A percentile compares a stretch with the other conserved stretches of the same genome.
These are phyloP conservation scores for Pseudomyrmex dendroicus DNA, from an alignment of 1,140 invertebrate species.

Conservation along the genomic window DNA sequence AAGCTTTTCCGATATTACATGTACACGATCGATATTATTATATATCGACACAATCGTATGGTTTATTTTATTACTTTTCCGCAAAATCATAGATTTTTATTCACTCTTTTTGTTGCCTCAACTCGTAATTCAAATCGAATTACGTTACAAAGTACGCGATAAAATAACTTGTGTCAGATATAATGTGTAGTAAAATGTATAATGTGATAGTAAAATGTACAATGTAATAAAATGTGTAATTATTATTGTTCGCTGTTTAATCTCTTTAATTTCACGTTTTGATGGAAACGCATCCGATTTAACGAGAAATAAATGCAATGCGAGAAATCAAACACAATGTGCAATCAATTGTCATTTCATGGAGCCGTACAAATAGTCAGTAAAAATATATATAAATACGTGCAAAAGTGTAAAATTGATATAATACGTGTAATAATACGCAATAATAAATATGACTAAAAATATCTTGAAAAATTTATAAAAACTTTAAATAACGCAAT, in stretches of 20 bases:
- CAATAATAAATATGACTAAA: too few relatives aligned
- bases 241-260: background rate
- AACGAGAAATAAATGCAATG: background rate
- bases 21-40: background rate
- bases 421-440: too few relatives aligned
- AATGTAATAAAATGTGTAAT: background rate
- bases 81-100: background rate
- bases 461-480: too few relatives aligned
- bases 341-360: background rate
- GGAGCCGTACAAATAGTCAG: too few relatives aligned
- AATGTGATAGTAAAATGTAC: background rate
- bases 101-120: background rate
- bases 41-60: background rate
- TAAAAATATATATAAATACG: background rate
- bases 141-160: too few relatives aligned
- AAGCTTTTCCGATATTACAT: constrained; percentile 38
- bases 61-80: constrained; percentile 11
- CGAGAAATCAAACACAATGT: background rate
- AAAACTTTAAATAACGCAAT: too few relatives aligned
- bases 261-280: background rate
- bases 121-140: background rate
- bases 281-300: constrained; percentile 13
- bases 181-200: background rate
- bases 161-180: too few relatives aligned
- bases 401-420: background rate